Evolutionary conservation across 2,888 invertebrate species (phyloP), one percentile per base, ranked within the genome.

Genomic region (Pammene fasciana): DNA sequence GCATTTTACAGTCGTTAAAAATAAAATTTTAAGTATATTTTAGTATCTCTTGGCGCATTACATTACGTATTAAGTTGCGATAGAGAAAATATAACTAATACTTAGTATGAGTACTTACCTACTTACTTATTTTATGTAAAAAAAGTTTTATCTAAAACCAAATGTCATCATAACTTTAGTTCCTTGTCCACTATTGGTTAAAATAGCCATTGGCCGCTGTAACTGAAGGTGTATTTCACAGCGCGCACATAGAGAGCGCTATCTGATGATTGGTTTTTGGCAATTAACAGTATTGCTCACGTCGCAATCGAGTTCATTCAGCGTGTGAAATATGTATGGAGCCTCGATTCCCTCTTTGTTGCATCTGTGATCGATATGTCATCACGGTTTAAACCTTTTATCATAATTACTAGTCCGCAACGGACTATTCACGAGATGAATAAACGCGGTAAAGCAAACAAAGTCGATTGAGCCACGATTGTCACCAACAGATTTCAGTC

Each of bases 181-280:
- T 62, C 41, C 50, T 50, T 41, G 50, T 13, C 16, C 5, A 41
- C 64, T 60, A 65, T 46, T 65, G 45, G 59, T 50, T 70, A 68
- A 61, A 68, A 73, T 72, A 62, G 73, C 62, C 72, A 68, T 76
- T 75, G 74, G 86, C 86, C 86, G 86, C 89, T 88, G 90, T 88
- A 86, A 87, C 88, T 85, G 86, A 89, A 89, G 90, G 87, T 86
- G 89, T 91, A 90, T 90, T 89, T 92, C 91, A 92, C 84, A 83
- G 82, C 82, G 85, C 78, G 86, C 86, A 89, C 86, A 85, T 82
- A 83, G 82, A 83, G 82, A 81, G 80, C 90, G 90, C 92, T 92
- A 92, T 92, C 92, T 92, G 92, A 92, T 92, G 92, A 92, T 92
- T 92, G 92, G 91, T 92, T 92, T 92, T 92, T 92, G 92, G 92